Evolutionary conservation across 2,888 invertebrate species (phyloP).

Genomic region (Eupithecia subumbrata): DNA sequence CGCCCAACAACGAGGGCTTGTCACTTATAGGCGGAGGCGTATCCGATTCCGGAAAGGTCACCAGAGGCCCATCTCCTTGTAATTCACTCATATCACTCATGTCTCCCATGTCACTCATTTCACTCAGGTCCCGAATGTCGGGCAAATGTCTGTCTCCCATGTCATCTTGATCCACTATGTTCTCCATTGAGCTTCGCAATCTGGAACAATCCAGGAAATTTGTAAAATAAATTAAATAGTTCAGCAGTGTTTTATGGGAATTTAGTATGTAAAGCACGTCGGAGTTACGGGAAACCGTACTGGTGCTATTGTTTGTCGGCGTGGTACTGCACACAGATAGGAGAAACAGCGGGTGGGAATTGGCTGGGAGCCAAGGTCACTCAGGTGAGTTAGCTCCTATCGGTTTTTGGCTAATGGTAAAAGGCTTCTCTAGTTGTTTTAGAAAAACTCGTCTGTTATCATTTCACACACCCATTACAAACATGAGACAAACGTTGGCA

Average conservation of each 20-base stretch:
- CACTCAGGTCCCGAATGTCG: conserved; percentile 78
- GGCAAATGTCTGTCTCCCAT: conserved; percentile 74
- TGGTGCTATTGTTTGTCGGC: conserved; percentile 80
- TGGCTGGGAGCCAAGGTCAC: conserved; percentile 79
- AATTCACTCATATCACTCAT: conserved; percentile 80
- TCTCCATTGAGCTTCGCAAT: conserved; percentile 90
- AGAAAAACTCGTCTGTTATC: conserved; percentile 55
- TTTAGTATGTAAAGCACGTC: conserved; percentile 42
- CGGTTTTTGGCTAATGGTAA: conserved; percentile 60
- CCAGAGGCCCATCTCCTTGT: conserved; percentile 86
- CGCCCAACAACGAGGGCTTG: conserved; percentile 74
- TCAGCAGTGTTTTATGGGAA: conserved; percentile 32
- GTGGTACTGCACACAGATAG: conserved; percentile 76
- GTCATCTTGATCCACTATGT: conserved; percentile 88
- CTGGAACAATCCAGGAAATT: conserved; percentile 62
- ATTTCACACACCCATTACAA: conserved; percentile 53
- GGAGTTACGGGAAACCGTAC: conserved; percentile 63
- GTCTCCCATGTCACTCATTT: conserved; percentile 78
- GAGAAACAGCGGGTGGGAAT: conserved; percentile 74
- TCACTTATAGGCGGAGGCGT: conserved; percentile 85
- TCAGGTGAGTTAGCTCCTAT: conserved; percentile 78
- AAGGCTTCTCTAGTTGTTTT: conserved; percentile 54
- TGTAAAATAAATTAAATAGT: conserved; percentile 18
- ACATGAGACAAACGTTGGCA: conserved; percentile 57
- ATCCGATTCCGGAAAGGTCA: conserved; percentile 92